Base-by-base conservation (phyloP, 2,888 invertebrate genomes). In the Drosophila infuscata region DNA sequence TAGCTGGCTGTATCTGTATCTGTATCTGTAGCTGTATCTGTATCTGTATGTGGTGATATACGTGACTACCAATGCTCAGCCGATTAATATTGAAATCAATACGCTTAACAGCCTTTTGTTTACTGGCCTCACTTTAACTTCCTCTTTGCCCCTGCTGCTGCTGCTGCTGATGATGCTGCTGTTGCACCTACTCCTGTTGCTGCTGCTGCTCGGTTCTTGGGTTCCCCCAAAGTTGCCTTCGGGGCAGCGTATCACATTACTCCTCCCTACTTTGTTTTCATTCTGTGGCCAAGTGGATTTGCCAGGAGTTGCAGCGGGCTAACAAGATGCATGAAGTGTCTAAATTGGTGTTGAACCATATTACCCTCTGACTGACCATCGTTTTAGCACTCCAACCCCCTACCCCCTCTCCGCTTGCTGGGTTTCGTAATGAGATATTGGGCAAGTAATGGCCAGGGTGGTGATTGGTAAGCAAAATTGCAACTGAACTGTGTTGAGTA, bases 251-350 rank as follows among this genome's bases (percentile, higher is more conserved):
- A 82, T 80, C 75, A 67, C 71, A 79, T 79, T 79, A 79, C 78
- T 66, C 53, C 78, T 66, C 53, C 68, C 30, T 57, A 41, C 41
- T 30, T 49, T 17, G 15, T 30, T 49, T 49, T 30, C 17, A 3
- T 17, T 57, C 46, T 25, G 25, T 33, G 49, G 29, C 53, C 46
- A 51, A 29, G 35, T 48, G 41, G 25, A 25, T 25, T 25, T 25
- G 51, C 41, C 43, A 51, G n/a, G 9, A 36, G 72, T 48, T 62
- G 62, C 75, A 76, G 49, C 48, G 25, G 41, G 70, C 72, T 92
- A 92, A 93, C 92, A 92, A 92, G 92, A 92, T 91, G 91, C 91
- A 91, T 90, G 86, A 92, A 91, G 93, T 92, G 92, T 91, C 90
- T 90, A 92, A 93, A 92, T 92, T 92, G 92, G 92, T 92, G 92